Conservation (phyloP, 2,797 vertebrate genomes). For the Morus bassanus region DNA sequence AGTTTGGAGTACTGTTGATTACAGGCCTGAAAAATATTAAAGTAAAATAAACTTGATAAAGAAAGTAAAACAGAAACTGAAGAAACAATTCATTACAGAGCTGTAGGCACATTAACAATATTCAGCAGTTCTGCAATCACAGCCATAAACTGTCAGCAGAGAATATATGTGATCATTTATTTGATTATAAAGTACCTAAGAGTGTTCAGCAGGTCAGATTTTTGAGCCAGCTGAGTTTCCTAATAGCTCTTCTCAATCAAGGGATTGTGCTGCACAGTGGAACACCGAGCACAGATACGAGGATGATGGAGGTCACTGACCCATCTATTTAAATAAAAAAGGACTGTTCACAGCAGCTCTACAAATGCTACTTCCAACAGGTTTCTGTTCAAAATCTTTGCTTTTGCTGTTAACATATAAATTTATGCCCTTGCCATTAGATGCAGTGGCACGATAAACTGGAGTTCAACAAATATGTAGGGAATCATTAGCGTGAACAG, state of each 20-base stretch:
- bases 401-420: background rate
- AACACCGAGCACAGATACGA: background rate
- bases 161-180: conserved; percentile 62
- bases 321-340: conserved; percentile 42
- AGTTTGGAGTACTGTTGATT: background rate
- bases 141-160: conserved; percentile 54
- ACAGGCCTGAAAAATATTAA: background rate
- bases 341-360: background rate
- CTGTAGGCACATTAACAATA: conserved; percentile 19
- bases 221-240: conserved; percentile 42
- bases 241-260: conserved; percentile 71
- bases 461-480: background rate
- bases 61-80: conserved; percentile 33
- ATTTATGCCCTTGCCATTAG: background rate
- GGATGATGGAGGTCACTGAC: conserved; percentile 52
- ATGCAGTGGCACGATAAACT: background rate
- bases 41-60: conserved; percentile 20
- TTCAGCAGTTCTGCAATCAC: conserved; percentile 57
- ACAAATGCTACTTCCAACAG: background rate
- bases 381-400: background rate
- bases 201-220: conserved; percentile 58
- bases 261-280: conserved; percentile 32
- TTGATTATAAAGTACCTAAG: conserved; percentile 70
- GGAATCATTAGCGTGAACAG: background rate
- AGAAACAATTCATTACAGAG: conserved; percentile 54